These are phyloP conservation scores for Halocynthia aurantium DNA, from an alignment of 23 tunicate genomes.

Conservation along the genomic window DNA sequence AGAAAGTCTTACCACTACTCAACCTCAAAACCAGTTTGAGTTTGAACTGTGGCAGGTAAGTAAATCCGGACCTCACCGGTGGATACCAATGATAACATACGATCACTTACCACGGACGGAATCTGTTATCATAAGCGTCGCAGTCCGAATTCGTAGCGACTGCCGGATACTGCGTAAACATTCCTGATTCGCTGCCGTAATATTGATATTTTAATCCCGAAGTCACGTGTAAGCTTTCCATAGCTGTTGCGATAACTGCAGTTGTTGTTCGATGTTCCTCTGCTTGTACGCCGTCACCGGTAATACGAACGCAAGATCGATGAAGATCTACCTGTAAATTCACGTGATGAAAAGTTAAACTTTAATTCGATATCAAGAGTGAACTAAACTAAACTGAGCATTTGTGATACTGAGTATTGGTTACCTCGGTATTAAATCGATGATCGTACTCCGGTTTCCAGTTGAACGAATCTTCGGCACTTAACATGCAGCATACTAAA, in stretches of 20 bases:
- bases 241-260: slow-evolving; percentile 17
- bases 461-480: neutral
- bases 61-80: no score
- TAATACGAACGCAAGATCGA: neutral
- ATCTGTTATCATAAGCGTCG: slow-evolving; percentile 54
- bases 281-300: neutral
- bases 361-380: neutral
- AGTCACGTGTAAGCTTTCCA: slow-evolving; percentile 17
- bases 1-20: no score
- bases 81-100: no score
- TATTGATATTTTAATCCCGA: slow-evolving; percentile 80
- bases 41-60: no score
- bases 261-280: slow-evolving; percentile 12
- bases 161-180: slow-evolving; percentile 58
- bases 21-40: no score
- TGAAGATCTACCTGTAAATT: neutral
- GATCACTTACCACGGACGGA: slow-evolving; percentile 67
- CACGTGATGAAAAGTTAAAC: neutral
- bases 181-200: slow-evolving; percentile 67
- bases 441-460: slow-evolving; percentile 4
- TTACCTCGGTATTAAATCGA: neutral
- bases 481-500: slow-evolving; percentile 24
- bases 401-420: neutral
- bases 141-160: slow-evolving; percentile 11
- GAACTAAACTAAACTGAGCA: no score